Conservation (phyloP, 2,888 invertebrate species). For the Brachypalpus laphriformis region DNA sequence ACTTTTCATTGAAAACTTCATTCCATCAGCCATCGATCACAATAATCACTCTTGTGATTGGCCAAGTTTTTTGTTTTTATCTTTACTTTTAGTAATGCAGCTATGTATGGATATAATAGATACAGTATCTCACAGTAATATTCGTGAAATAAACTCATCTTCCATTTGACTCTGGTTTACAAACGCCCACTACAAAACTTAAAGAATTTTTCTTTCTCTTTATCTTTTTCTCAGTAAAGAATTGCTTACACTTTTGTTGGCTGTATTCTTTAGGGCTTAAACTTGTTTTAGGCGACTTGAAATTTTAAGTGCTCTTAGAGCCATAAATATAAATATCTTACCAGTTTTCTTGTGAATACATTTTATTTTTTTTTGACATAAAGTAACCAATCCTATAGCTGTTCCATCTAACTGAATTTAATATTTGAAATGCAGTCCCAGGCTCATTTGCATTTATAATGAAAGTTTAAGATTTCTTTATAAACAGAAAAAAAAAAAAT, state of each 20-base stretch:
- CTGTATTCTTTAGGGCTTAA: neutral
- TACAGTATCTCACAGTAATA: neutral
- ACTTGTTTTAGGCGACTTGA: neutral
- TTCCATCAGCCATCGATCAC: constrained; percentile 1
- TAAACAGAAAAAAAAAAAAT: neutral
- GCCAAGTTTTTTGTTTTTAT: neutral
- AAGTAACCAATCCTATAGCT: neutral
- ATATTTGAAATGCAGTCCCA: neutral
- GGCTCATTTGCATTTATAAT: constrained; percentile 20
- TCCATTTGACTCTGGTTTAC: too few relatives aligned
- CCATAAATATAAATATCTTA: neutral
- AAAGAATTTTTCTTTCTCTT: neutral
- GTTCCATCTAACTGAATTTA: neutral
- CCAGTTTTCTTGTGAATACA: constrained; percentile 2
- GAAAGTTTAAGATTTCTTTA: neutral
- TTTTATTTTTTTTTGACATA: neutral
- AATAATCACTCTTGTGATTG: constrained; percentile 11
- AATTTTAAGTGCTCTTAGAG: neutral
- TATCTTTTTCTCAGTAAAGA: neutral
- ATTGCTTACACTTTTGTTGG: neutral
- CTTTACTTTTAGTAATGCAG: too few relatives aligned
- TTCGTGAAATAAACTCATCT: neutral
- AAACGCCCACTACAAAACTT: neutral
- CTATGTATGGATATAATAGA: neutral
- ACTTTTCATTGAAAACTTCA: constrained; percentile 30